phyloP scores from a whole-genome alignment of 2,888 invertebrate species.

The Nesidiocoris tenuis region DNA sequence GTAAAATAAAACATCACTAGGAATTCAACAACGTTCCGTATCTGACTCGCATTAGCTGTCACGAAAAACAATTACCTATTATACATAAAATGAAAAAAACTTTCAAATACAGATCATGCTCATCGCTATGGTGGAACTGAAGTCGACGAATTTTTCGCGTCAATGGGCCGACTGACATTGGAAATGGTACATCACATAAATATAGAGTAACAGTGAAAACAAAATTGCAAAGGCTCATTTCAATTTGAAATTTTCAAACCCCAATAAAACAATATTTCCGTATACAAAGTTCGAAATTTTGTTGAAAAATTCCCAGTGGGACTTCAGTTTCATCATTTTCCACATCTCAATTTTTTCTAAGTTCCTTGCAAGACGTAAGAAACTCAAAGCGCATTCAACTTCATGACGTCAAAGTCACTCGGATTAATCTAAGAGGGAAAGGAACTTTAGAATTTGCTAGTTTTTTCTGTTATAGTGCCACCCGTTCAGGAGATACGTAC shows the following conservation, averaged over 20 bases:
- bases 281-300: neutral
- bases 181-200: no score
- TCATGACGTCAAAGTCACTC: no score
- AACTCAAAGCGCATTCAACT: neutral
- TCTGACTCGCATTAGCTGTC: neutral
- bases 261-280: neutral
- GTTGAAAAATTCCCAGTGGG: neutral
- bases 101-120: no score
- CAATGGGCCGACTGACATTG: no score
- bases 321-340: neutral
- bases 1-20: no score
- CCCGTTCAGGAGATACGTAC: neutral
- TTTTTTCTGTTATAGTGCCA: neutral
- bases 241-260: neutral
- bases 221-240: neutral
- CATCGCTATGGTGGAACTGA: conserved; percentile 5
- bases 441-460: conserved; percentile 15
- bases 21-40: neutral
- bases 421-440: neutral
- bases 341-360: neutral
- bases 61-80: no score
- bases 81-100: no score
- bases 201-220: neutral
- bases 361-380: neutral
- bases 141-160: neutral